Evolutionary conservation across 2,888 invertebrate genomes (phyloP).

Genomic region (Cheilosia scutellata): DNA sequence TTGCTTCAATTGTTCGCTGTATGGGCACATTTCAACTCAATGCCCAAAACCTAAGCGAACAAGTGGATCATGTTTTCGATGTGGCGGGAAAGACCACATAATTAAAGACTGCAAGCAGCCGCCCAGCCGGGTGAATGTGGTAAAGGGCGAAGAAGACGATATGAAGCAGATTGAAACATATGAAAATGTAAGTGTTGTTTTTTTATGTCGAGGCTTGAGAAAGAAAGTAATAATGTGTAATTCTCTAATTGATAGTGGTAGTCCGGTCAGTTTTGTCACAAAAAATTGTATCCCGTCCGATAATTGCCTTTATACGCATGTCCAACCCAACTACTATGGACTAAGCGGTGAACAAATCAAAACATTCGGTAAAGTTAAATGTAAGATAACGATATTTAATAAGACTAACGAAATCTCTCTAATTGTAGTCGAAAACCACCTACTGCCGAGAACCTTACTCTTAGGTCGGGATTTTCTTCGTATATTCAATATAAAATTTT

Average conservation of each 20-base stretch:
- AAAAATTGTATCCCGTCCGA: not conserved
- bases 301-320: not conserved
- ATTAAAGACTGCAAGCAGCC: constrained; percentile 3
- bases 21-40: constrained; percentile 15
- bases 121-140: not conserved
- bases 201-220: not conserved
- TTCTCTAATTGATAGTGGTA: constrained; percentile 30
- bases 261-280: constrained; percentile 8
- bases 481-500: no score
- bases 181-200: constrained; percentile 18
- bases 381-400: constrained; percentile 7
- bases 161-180: not conserved
- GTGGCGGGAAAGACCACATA: constrained; percentile 23
- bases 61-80: constrained; percentile 9
- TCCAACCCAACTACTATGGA: not conserved
- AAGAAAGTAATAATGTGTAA: not conserved
- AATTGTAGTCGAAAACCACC: constrained; percentile 4
- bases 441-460: constrained; percentile 1
- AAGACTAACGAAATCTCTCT: constrained; percentile 5
- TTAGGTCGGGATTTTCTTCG: no score
- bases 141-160: not conserved
- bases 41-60: constrained; percentile 1
- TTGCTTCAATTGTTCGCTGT: constrained; percentile 30
- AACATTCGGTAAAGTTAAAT: constrained; percentile 19
- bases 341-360: constrained; percentile 4